phyloP scores from a whole-genome alignment of 1,140 invertebrate species.

The Scaptomyza pallida region DNA sequence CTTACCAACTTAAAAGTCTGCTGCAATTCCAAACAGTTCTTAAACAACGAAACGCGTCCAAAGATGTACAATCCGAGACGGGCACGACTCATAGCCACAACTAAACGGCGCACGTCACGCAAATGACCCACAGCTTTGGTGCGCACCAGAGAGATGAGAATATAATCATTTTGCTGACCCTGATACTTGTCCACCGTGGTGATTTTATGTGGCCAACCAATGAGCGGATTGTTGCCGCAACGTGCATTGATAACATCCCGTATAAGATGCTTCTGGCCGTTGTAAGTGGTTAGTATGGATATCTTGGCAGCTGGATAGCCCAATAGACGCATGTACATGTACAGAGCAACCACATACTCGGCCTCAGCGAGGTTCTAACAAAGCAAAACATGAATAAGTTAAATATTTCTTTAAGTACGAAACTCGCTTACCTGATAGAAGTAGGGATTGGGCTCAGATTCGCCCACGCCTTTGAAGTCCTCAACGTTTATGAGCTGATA shows the following conservation, averaged over 20 bases:
- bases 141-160: constrained; percentile 97
- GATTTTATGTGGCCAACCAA: constrained; percentile 97
- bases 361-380: constrained; percentile 98
- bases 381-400: constrained; percentile 1
- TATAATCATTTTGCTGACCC: constrained; percentile 99
- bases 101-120: constrained; percentile 96
- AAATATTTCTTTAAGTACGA: neutral
- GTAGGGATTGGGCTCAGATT: constrained; percentile 98
- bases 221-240: constrained; percentile 98
- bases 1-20: constrained; percentile 96
- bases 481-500: constrained; percentile 99
- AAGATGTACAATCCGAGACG: constrained; percentile 99
- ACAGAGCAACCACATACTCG: constrained; percentile 98
- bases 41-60: constrained; percentile 95
- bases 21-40: constrained; percentile 98
- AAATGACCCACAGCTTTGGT: constrained; percentile 98
- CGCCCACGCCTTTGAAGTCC: constrained; percentile 98
- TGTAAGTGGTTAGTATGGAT: constrained; percentile 99
- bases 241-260: constrained; percentile 97
- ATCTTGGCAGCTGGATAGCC: constrained; percentile 99
- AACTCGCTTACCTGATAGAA: constrained; percentile 93
- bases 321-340: constrained; percentile 99
- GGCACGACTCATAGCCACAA: constrained; percentile 99
- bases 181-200: constrained; percentile 99
- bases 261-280: constrained; percentile 99